Base-by-base conservation (phyloP, 2,797 vertebrate genomes). In the Sebastes oblongus region DNA sequence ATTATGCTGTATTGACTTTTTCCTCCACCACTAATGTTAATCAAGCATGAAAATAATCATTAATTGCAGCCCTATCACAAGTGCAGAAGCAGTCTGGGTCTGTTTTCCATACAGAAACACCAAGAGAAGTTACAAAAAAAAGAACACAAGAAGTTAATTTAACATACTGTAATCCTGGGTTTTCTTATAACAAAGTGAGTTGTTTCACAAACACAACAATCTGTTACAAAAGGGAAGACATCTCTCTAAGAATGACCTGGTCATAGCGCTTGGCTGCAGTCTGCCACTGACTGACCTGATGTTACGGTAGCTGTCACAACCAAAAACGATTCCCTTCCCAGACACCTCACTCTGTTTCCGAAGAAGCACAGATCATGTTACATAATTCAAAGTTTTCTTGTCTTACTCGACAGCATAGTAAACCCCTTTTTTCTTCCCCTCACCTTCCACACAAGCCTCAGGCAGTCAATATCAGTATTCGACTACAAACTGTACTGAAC, bases 381-480 rank as follows among this genome's bases (percentile, higher is more conserved):
- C 24, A 81, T 73, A 59, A 76, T 18, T 72, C 36, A 13, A 52
- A 62, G n/a, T 79, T 66, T 58, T 54, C 27, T 70, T 46, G 56
- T 61, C 29, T 67, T 61, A 59, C 39, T 72, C 6, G 18, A 68
- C 73, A 82, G 73, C 22, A 11, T 12, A 24, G 59, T 59, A 62
- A 81, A 60, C 27, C 81, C n/a, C 64, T 42, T 25, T 11, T 52
- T 32, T 32, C 11, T 24, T 25, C 6, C 46, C 81, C 52, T 39
- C 81, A 75, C 70, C 81, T 78, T 81, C 58, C 70, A 77, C 29
- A 61, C 12, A 67, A 65, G 74, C 84, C 76, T 73, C 75, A 68
- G 72, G 78, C 86, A 82, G 81, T 87, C 85, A 56, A 66, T 86
- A 82, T 84, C 83, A 91, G 89, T 87, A 88, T 76, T 86, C 55